These are phyloP conservation scores for Oegoconia quadripuncta DNA, from an alignment of 2,888 invertebrate species.

Conservation along the genomic window DNA sequence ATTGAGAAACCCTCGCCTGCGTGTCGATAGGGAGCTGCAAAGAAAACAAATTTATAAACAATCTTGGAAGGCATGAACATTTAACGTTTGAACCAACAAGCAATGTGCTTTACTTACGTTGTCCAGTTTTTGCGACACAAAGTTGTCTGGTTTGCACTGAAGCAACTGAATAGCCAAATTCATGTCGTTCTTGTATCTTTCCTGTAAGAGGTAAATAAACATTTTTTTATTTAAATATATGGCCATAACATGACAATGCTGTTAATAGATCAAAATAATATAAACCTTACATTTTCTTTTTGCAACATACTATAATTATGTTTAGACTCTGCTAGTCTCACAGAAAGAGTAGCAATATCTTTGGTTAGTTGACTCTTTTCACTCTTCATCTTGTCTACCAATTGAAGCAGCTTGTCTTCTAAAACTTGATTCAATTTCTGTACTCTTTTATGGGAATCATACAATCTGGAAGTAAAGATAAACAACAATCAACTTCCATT, in stretches of 20 bases:
- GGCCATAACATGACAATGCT: no score
- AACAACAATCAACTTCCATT: no score
- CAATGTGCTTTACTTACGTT: conserved; percentile 85
- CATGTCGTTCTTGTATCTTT: conserved; percentile 95
- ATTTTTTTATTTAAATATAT: conserved; percentile 1
- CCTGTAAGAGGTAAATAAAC: conserved; percentile 82
- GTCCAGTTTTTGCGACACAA: conserved; percentile 94
- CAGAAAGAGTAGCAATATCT: conserved; percentile 91
- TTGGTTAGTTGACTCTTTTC: conserved; percentile 92
- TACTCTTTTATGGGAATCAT: conserved; percentile 95
- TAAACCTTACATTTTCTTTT: conserved; percentile 87
- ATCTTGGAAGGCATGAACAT: conserved; percentile 10
- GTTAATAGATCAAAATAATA: background rate
- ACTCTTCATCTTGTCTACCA: conserved; percentile 94
- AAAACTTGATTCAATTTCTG: conserved; percentile 96
- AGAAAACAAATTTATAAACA: conserved; percentile 14
- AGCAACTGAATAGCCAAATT: conserved; percentile 95
- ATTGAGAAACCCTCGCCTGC: conserved; percentile 92
- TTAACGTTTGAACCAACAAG: conserved; percentile 5
- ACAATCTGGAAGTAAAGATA: conserved; percentile 83
- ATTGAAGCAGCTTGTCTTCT: conserved; percentile 94
- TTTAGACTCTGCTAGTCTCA: conserved; percentile 90
- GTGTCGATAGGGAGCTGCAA: conserved; percentile 93
- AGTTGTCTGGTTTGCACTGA: conserved; percentile 96
- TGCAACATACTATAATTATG: conserved; percentile 89